These are phyloP conservation scores for Atrina japonica DNA, from an alignment of 2,888 invertebrate genomes.

Conservation along the genomic window DNA sequence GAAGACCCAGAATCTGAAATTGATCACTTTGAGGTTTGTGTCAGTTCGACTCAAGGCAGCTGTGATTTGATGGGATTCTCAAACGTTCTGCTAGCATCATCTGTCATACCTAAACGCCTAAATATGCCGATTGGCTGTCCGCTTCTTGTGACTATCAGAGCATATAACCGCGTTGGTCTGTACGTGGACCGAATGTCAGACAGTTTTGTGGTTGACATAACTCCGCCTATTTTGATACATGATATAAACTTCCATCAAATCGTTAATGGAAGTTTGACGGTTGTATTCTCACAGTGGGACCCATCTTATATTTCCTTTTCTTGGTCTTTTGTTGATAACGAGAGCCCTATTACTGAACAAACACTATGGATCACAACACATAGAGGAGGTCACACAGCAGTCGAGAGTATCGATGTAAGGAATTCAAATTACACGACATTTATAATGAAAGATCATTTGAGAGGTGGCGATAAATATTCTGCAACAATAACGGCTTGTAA, in stretches of 20 bases:
- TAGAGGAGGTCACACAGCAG: constrained; percentile 30
- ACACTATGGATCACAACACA: constrained; percentile 30
- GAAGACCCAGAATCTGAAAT: constrained; percentile 56
- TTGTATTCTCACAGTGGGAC: constrained; percentile 34
- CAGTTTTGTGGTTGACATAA: constrained; percentile 55
- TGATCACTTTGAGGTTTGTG: constrained; percentile 49
- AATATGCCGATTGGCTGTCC: constrained; percentile 38
- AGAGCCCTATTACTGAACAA: constrained; percentile 51
- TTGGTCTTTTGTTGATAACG: constrained; percentile 50
- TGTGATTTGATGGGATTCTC: constrained; percentile 43
- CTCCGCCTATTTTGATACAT: constrained; percentile 44
- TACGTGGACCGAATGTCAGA: constrained; percentile 45
- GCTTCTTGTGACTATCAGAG: constrained; percentile 51
- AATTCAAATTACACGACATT: constrained; percentile 22
- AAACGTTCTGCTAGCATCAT: constrained; percentile 40
- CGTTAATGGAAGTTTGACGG: not conserved
- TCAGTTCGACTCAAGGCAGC: constrained; percentile 34
- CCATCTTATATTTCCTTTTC: constrained; percentile 39
- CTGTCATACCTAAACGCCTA: constrained; percentile 34
- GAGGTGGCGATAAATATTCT: constrained; percentile 41
- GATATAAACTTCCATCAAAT: constrained; percentile 29
- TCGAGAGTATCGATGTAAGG: constrained; percentile 29
- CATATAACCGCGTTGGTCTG: constrained; percentile 53
- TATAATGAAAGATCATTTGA: constrained; percentile 2
- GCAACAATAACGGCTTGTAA: constrained; percentile 48